Percentiles rank a stretch among this genome's conserved stretches.
These are phyloP conservation scores for Acanthiza pusilla DNA, from an alignment of 2,797 vertebrate genomes.

Conservation along the genomic window DNA sequence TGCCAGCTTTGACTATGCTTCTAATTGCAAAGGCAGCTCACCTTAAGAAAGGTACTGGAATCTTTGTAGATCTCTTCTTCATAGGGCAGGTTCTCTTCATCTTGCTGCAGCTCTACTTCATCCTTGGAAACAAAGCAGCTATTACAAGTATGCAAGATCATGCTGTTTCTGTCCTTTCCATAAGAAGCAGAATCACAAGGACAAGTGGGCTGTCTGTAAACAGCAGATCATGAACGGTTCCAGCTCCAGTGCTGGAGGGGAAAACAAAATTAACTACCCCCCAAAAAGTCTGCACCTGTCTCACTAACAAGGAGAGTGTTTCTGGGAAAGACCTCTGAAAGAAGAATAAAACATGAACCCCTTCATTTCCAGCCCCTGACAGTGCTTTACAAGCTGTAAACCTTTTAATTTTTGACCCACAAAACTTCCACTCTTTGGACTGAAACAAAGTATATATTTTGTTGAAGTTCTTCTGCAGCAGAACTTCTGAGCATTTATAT, in stretches of 20 bases:
- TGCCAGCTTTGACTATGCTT: background rate
- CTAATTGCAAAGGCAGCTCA: slow-evolving; percentile 30
- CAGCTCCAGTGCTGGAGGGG: background rate
- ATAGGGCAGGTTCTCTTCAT: slow-evolving; percentile 88
- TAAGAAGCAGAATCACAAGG: background rate
- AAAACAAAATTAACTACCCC: background rate
- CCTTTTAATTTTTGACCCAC: background rate
- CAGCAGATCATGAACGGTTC: background rate
- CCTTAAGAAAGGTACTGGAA: slow-evolving; percentile 98
- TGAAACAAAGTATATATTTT: background rate
- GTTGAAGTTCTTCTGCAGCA: background rate
- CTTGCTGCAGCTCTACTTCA: slow-evolving; percentile 87
- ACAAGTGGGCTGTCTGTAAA: background rate
- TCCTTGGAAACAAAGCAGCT: slow-evolving; percentile 77
- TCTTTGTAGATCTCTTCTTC: slow-evolving; percentile 97
- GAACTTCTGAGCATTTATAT: background rate
- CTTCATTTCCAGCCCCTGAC: background rate
- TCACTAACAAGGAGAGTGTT: background rate
- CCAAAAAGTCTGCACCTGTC: background rate
- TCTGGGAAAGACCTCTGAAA: background rate
- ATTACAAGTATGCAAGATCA: background rate
- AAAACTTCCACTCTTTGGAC: background rate
- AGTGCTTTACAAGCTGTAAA: background rate
- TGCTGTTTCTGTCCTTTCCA: background rate
- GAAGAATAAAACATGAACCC: background rate